A percentile compares a stretch with the other conserved stretches of the same genome.
These are phyloP conservation scores for Ptilonorhynchus violaceus DNA, from an alignment of 2,113 vertebrate genomes.

Conservation along the genomic window DNA sequence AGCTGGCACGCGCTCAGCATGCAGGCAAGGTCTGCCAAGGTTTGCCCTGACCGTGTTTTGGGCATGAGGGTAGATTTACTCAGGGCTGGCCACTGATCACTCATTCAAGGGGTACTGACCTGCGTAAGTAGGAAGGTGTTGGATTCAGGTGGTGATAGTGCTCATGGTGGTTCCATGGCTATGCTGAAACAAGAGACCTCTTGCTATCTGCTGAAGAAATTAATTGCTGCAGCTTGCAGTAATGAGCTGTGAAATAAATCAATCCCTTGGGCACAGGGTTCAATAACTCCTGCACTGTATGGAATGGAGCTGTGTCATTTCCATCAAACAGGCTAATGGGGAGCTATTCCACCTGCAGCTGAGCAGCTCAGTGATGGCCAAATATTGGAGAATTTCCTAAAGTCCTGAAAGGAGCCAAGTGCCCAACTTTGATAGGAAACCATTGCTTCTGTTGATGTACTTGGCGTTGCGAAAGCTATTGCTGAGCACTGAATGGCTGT, in stretches of 20 bases:
- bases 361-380: not conserved
- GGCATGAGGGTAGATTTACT: not conserved
- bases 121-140: accelerated
- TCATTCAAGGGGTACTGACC: not conserved
- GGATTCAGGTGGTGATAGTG: not conserved
- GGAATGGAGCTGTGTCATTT: not conserved
- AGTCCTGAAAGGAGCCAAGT: not conserved
- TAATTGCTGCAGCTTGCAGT: not conserved
- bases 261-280: not conserved
- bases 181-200: not conserved
- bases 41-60: accelerated
- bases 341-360: not conserved
- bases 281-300: accelerated
- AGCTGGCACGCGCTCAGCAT: accelerated
- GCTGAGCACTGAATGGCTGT: not conserved
- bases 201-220: not conserved
- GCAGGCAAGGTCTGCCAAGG: accelerated
- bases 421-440: not conserved
- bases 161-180: not conserved
- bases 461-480: not conserved
- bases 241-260: not conserved
- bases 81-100: not conserved
- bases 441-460: not conserved
- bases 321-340: not conserved
- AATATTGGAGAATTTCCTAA: not conserved